These are phyloP conservation scores for Electrophaes corylata DNA, from an alignment of 2,888 invertebrate species.

Conservation along the genomic window DNA sequence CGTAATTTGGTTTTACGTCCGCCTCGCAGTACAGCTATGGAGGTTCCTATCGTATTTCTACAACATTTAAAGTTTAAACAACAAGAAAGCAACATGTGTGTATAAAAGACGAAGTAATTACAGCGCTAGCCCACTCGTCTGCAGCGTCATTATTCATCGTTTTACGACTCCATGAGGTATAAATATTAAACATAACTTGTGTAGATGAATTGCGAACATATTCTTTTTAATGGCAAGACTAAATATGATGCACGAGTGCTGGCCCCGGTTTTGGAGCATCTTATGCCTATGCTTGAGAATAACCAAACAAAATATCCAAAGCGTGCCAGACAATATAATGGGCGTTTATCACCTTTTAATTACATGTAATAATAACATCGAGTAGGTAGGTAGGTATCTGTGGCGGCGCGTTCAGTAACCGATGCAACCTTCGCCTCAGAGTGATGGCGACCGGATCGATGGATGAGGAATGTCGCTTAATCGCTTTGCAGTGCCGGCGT, in stretches of 20 bases:
- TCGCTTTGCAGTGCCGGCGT: constrained; percentile 78
- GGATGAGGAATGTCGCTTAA: constrained; percentile 76
- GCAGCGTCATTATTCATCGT: constrained; percentile 83
- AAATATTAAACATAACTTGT: constrained; percentile 83
- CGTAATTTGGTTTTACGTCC: constrained; percentile 68
- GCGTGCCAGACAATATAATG: constrained; percentile 63
- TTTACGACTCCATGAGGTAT: constrained; percentile 83
- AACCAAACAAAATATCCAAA: constrained; percentile 65
- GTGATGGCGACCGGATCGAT: constrained; percentile 50
- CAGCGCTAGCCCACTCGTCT: constrained; percentile 80
- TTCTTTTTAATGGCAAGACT: constrained; percentile 82
- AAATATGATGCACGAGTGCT: constrained; percentile 77
- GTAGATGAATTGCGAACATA: constrained; percentile 83
- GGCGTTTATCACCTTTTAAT: constrained; percentile 76
- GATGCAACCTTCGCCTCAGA: constrained; percentile 43
- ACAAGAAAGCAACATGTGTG: constrained; percentile 77
- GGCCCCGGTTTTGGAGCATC: constrained; percentile 66
- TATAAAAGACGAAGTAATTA: constrained; percentile 80
- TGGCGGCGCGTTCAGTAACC: constrained; percentile 52
- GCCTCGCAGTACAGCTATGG: constrained; percentile 58
- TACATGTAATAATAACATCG: constrained; percentile 70
- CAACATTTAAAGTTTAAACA: constrained; percentile 75
- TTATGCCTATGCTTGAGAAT: constrained; percentile 49
- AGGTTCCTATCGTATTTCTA: constrained; percentile 67
- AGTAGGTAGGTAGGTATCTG: too few relatives aligned